A percentile compares a stretch with the other conserved stretches of the same genome.
These are phyloP conservation scores for Crotalus viridis DNA, from an alignment of 2,113 vertebrate species.

Conservation along the genomic window DNA sequence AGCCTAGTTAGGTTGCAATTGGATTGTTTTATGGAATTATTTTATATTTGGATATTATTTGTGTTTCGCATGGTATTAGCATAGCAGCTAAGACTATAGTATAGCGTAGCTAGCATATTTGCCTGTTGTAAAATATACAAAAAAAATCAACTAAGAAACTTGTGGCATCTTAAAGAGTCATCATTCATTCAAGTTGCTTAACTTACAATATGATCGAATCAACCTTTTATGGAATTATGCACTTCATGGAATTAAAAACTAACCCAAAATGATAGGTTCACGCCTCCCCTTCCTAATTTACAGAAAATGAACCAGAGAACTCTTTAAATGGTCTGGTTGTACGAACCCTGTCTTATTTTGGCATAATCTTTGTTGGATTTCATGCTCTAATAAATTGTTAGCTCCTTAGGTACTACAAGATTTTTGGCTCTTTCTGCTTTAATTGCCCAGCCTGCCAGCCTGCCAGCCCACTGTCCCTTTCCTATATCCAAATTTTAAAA, in stretches of 20 bases:
- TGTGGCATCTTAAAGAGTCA: neutral
- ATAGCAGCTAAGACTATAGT: neutral
- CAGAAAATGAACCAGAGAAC: neutral
- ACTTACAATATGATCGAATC: neutral
- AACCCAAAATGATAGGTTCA: neutral
- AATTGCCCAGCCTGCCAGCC: slow-evolving; percentile 16
- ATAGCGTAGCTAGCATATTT: neutral
- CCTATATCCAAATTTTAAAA: too few relatives aligned
- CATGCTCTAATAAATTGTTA: neutral
- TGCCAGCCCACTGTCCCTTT: neutral
- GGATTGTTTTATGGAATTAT: neutral
- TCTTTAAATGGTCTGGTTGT: neutral
- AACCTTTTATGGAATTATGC: neutral
- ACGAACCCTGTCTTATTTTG: neutral
- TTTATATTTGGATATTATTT: neutral
- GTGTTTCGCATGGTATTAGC: neutral
- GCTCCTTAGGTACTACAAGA: neutral
- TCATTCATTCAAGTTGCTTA: neutral
- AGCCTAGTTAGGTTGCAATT: neutral
- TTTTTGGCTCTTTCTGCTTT: neutral
- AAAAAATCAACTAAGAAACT: neutral
- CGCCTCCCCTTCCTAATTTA: neutral
- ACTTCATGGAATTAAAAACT: neutral
- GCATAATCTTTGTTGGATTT: neutral
- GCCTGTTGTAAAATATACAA: neutral